phyloP scores from a whole-genome alignment of 2,888 invertebrate genomes.

The Epinotia nisella region DNA sequence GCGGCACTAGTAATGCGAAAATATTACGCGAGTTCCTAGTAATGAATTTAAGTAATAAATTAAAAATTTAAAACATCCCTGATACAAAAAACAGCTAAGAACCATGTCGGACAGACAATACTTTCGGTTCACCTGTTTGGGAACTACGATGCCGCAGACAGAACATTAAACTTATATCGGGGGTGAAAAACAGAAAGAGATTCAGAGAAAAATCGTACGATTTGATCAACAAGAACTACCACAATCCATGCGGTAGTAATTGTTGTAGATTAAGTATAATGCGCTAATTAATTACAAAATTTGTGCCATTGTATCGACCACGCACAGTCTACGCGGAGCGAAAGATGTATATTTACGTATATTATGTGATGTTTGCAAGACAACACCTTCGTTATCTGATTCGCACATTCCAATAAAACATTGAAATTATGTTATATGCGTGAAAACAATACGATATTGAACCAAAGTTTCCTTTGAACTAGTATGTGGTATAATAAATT shows the following conservation, averaged over 20 bases:
- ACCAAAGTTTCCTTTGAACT: conserved; percentile 62
- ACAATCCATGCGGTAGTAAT: conserved; percentile 29
- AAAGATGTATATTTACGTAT: conserved; percentile 46
- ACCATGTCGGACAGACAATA: no score
- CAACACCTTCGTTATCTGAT: conserved; percentile 60
- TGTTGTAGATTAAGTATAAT: conserved; percentile 44
- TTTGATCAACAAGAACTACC: conserved; percentile 36
- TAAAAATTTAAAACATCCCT: no score
- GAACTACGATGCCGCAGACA: no score
- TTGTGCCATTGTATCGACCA: conserved; percentile 76
- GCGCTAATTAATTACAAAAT: conserved; percentile 71
- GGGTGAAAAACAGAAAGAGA: neutral
- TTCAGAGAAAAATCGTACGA: conserved; percentile 6
- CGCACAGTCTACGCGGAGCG: conserved; percentile 59
- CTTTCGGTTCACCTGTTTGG: no score
- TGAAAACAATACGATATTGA: conserved; percentile 46
- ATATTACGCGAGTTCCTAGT: conserved; percentile 4
- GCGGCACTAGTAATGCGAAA: neutral
- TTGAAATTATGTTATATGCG: conserved; percentile 37
- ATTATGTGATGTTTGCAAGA: conserved; percentile 38
- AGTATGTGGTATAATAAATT: conserved; percentile 50
- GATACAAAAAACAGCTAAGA: no score
- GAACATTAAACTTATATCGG: no score
- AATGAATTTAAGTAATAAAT: neutral
- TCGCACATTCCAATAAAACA: conserved; percentile 67